Conservation (phyloP, 2,888 invertebrate species). For the Ochlodes sylvanus region DNA sequence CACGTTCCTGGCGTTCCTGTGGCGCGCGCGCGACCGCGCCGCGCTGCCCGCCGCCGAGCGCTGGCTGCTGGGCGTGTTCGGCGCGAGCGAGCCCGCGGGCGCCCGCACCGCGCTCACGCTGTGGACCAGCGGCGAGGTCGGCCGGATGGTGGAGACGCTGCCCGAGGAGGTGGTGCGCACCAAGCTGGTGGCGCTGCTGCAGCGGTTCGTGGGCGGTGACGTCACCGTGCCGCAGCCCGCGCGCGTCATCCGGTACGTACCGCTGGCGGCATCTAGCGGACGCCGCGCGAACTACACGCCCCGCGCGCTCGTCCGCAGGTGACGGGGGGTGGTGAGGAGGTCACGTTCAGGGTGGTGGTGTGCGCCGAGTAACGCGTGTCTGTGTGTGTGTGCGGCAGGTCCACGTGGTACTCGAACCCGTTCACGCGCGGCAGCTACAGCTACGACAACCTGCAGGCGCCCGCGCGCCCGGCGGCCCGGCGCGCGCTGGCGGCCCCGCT, state of each 20-base stretch:
- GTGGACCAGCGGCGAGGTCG: slow-evolving; percentile 17
- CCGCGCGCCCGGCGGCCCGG: slow-evolving; percentile 78
- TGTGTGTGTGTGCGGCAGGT: slow-evolving; percentile 68
- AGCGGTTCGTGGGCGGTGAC: slow-evolving; percentile 67
- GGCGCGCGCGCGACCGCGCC: slow-evolving; percentile 11
- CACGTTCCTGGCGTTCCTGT: neutral
- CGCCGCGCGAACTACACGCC: neutral
- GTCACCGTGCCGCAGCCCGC: slow-evolving; percentile 62
- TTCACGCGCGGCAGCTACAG: slow-evolving; percentile 90
- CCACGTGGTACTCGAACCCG: slow-evolving; percentile 89
- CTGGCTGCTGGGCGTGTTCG: slow-evolving; percentile 12
- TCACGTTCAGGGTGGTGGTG: too few species aligned
- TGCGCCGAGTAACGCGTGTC: too few species aligned
- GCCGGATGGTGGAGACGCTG: slow-evolving; percentile 57
- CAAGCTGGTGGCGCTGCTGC: slow-evolving; percentile 62
- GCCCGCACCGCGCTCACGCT: neutral
- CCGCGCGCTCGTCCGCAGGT: too few species aligned
- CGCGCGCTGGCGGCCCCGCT: slow-evolving; percentile 85
- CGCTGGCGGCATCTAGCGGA: too few species aligned
- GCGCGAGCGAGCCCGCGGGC: neutral
- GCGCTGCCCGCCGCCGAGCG: neutral
- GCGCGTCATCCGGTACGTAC: slow-evolving; percentile 47
- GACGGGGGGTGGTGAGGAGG: too few species aligned
- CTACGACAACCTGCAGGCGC: slow-evolving; percentile 77
- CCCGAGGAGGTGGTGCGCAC: slow-evolving; percentile 66